phyloP scores from a whole-genome alignment of 2,797 vertebrate species.

The Choloepus didactylus region DNA sequence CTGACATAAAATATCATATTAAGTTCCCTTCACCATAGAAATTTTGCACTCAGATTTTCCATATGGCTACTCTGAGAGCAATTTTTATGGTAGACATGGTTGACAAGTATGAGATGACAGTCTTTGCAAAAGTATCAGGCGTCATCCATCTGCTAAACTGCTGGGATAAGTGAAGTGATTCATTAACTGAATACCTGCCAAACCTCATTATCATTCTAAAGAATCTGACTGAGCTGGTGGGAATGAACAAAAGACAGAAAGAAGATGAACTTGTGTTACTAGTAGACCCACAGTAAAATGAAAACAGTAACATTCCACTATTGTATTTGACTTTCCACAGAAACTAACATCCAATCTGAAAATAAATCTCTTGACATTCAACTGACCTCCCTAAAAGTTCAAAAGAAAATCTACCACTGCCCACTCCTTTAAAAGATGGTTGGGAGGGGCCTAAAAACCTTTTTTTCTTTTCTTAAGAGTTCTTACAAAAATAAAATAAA shows the following conservation, averaged over 20 bases:
- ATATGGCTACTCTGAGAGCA: background rate
- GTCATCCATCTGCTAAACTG: background rate
- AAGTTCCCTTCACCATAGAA: background rate
- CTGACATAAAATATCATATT: background rate
- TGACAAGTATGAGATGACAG: background rate
- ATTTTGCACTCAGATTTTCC: background rate
- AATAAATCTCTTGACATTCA: background rate
- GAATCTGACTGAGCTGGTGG: slow-evolving; percentile 47
- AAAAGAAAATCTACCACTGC: background rate
- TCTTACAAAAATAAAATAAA: background rate
- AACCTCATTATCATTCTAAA: slow-evolving; percentile 37
- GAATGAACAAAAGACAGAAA: background rate
- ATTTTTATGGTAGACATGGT: background rate
- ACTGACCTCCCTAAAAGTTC: background rate
- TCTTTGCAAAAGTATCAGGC: background rate
- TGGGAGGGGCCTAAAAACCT: background rate
- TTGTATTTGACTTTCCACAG: slow-evolving; percentile 66
- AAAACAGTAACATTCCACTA: slow-evolving; percentile 55
- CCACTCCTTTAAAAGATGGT: background rate
- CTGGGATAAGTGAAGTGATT: slow-evolving; percentile 22
- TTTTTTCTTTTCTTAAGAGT: background rate
- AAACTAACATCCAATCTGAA: slow-evolving; percentile 36
- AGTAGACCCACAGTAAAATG: slow-evolving; percentile 34
- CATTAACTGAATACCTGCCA: slow-evolving; percentile 55
- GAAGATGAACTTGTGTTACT: slow-evolving; percentile 44